Percentiles rank a stretch among this genome's conserved stretches.
Evolutionary conservation across 2,113 vertebrate species (phyloP).

Genomic region (Azemiops feae): DNA sequence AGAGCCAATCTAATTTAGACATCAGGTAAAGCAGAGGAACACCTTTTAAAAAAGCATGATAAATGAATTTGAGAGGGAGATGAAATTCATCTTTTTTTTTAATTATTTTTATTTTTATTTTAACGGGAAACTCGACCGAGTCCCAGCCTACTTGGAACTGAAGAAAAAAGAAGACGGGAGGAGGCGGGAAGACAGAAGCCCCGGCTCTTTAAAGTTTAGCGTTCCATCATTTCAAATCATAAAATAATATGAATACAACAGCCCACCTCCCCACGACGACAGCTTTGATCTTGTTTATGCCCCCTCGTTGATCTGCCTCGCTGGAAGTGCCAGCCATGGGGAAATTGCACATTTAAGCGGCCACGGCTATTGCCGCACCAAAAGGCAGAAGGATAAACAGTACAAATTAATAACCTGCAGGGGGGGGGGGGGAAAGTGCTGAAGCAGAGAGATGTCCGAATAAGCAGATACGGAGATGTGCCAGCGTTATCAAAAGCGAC

Average conservation of each 20-base stretch:
- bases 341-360: constrained; percentile 71
- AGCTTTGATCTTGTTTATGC: constrained; percentile 68
- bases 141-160: constrained; percentile 70
- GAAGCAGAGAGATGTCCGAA: constrained; percentile 69
- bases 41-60: constrained; percentile 84
- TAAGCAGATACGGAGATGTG: constrained; percentile 46
- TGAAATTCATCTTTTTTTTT: constrained; percentile 61
- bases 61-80: constrained; percentile 80
- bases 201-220: constrained; percentile 67
- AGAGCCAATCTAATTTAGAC: constrained; percentile 93
- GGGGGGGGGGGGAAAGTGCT: constrained; percentile 60
- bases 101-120: constrained; percentile 56
- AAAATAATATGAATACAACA: constrained; percentile 63
- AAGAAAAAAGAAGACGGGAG: constrained; percentile 7
- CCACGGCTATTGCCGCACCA: constrained; percentile 43
- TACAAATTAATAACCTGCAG: constrained; percentile 66
- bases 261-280: background rate
- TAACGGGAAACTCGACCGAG: constrained; percentile 79
- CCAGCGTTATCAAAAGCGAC: constrained; percentile 56
- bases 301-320: constrained; percentile 68
- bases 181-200: background rate
- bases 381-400: constrained; percentile 69
- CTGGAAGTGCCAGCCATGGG: constrained; percentile 72
- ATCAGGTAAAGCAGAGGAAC: constrained; percentile 83
- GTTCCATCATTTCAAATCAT: constrained; percentile 68